These are phyloP conservation scores for Cuniculus paca DNA, from an alignment of 2,797 vertebrate species.

Conservation along the genomic window DNA sequence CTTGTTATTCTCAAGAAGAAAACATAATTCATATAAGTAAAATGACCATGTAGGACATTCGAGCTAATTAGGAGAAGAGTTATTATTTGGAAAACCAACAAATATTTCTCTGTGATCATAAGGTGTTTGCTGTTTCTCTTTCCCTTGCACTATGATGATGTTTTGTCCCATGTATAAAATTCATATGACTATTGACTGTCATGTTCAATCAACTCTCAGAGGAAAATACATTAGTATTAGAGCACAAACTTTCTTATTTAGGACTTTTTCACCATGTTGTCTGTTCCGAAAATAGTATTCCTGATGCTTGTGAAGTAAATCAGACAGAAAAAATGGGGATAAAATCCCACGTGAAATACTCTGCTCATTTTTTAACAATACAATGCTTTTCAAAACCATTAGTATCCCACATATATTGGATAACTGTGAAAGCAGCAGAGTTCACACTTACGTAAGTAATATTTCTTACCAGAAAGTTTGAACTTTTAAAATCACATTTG, in stretches of 20 bases:
- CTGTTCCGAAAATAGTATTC: not conserved
- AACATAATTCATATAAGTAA: not conserved
- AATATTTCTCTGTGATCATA: not conserved
- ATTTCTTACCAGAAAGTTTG: not conserved
- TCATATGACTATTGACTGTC: not conserved
- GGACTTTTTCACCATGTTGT: not conserved
- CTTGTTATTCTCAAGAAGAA: not conserved
- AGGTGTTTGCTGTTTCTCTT: not conserved
- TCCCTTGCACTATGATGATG: not conserved
- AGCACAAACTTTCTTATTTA: not conserved
- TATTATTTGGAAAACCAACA: not conserved
- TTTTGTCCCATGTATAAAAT: not conserved
- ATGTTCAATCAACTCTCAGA: not conserved
- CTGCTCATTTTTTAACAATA: not conserved
- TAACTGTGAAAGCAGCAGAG: not conserved
- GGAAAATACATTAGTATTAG: not conserved
- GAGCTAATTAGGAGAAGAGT: not conserved
- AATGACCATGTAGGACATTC: not conserved
- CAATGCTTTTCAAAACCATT: not conserved
- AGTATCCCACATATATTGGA: not conserved
- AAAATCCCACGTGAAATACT: not conserved
- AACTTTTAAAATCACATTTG: not conserved
- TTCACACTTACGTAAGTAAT: slow-evolving; percentile 11
- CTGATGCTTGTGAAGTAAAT: not conserved
- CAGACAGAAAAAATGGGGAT: not conserved